Evolutionary conservation across 30 jellyfish, hydroid and myxozoan species (phyloP), one percentile per base, ranked within the genome.

Genomic region (Turritopsis rubra): DNA sequence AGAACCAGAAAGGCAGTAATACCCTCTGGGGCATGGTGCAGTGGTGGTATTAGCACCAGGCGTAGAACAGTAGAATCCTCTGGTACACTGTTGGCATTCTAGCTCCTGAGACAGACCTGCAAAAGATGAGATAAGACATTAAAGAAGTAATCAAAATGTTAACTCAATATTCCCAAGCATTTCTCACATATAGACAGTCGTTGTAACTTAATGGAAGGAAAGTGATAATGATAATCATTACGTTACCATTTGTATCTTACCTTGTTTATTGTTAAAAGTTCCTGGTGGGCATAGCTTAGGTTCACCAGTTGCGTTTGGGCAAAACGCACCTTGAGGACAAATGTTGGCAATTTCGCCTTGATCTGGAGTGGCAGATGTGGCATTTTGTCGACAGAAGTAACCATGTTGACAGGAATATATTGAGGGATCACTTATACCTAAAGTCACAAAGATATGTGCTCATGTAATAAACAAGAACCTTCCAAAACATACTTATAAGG

Each of bases 241-340:
- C n/a, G n/a, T n/a, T n/a, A n/a, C n/a, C n/a, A n/a, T n/a, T n/a
- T 41, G 60, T 41, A 17, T 8, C 1, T 54, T 73, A 94, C 99
- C 99, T 88, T 95, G 85, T 71, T 79, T 85, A 53, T 88, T 86
- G 76, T 87, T 84, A 72, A 66, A 94, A 41, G 99, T 85, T 52
- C 99, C 99, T 65, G 89, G 79, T 13, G 97, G 97, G 76, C 99
- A 94, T 18, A 71, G 83, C n/a, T 83, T 74, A 66, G 99, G 99
- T 72, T 89, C 97, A 22, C 97, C 99, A 25, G 97, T 89, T 0
- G 95, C 99, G 9, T 79, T 86, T 24, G 97, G 97, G 68, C 99
- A 94, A 80, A 65, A 94, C 26, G 75, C 85, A 9, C 99, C 99
- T 30, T 41, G 86, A 31, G 99, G 99, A 72, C 99, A 94, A 25